Conservation (phyloP, 2,888 invertebrate genomes). For the Sminthurides aquaticus region DNA sequence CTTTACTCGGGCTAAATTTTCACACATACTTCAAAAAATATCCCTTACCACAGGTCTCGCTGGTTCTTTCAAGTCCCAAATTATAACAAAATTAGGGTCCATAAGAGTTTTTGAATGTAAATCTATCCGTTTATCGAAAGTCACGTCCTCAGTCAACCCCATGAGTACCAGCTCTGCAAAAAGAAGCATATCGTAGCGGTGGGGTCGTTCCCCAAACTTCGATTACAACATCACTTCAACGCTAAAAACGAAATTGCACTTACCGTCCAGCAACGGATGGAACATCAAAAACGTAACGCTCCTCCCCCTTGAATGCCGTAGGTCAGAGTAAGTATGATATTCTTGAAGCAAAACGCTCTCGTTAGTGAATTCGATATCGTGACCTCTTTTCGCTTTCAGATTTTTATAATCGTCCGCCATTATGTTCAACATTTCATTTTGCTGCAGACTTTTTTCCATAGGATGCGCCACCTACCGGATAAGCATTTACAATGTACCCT, state of each 20-base stretch:
- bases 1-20: too few relatives aligned
- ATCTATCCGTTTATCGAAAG: slow-evolving; percentile 38
- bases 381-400: slow-evolving; percentile 35
- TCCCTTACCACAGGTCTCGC: slow-evolving; percentile 35
- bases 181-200: not conserved
- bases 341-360: slow-evolving; percentile 28
- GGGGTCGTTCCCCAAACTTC: too few relatives aligned
- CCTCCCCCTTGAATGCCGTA: slow-evolving; percentile 36
- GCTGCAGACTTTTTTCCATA: slow-evolving; percentile 31
- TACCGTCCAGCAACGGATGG: slow-evolving; percentile 40
- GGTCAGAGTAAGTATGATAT: slow-evolving; percentile 37
- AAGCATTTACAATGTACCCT: not conserved
- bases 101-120: slow-evolving; percentile 36
- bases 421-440: slow-evolving; percentile 39
- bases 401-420: slow-evolving; percentile 35
- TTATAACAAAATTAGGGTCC: slow-evolving; percentile 40
- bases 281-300: slow-evolving; percentile 36
- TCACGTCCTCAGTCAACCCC: slow-evolving; percentile 35
- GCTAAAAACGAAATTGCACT: not conserved
- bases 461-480: slow-evolving; percentile 1
- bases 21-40: too few relatives aligned
- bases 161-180: slow-evolving; percentile 38
- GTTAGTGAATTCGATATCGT: slow-evolving; percentile 39
- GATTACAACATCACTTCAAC: too few relatives aligned
- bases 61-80: slow-evolving; percentile 41